Conservation (phyloP, 35 echinoderm and acorn worm species). For the Heliocidaris tuberculata region DNA sequence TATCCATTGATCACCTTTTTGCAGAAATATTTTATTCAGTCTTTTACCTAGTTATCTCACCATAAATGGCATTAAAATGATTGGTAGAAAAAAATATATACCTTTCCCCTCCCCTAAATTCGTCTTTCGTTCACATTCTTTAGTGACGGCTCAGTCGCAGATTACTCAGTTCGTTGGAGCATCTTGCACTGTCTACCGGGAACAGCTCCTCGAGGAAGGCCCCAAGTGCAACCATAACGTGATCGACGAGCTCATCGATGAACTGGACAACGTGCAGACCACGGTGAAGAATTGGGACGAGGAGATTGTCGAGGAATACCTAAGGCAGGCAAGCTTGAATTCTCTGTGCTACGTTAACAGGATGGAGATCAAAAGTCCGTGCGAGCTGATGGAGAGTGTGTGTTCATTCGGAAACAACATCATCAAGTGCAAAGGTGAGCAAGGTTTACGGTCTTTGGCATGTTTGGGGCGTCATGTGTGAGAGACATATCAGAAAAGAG, state of each 20-base stretch:
- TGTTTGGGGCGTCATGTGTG: too few relatives aligned
- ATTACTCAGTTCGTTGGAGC: neutral
- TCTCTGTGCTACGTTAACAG: neutral
- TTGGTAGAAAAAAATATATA: neutral
- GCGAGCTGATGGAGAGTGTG: neutral
- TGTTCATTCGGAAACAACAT: neutral
- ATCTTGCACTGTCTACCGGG: neutral
- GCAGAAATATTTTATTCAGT: too few relatives aligned
- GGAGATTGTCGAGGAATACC: neutral
- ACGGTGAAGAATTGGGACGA: neutral
- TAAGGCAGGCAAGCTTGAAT: neutral
- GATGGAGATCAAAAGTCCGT: neutral
- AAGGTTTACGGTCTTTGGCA: too few relatives aligned
- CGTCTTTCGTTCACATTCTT: neutral
- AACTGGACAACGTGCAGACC: neutral
- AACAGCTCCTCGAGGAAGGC: neutral
- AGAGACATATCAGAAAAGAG: too few relatives aligned
- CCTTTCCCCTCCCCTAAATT: neutral
- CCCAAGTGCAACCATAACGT: neutral
- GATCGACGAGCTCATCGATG: neutral
- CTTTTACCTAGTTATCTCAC: too few relatives aligned
- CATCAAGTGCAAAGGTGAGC: neutral
- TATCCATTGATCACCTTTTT: too few relatives aligned
- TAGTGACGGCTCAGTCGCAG: neutral
- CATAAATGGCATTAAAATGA: neutral